A percentile compares a stretch with the other conserved stretches of the same genome.
Evolutionary conservation across 2,888 invertebrate genomes (phyloP).

Genomic region (Cremastobaeus sp.): DNA sequence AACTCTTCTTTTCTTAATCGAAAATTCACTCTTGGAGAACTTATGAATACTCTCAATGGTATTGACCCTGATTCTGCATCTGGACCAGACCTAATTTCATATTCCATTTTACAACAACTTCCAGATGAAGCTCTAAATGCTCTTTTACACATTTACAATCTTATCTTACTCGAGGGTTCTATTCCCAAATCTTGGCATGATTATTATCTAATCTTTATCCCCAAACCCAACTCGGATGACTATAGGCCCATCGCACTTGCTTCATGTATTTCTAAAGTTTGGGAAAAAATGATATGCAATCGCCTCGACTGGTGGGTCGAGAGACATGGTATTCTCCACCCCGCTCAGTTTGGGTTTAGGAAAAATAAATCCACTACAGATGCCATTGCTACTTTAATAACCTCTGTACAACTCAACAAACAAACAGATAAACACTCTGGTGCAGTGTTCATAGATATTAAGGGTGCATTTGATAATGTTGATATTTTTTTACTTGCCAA

Average conservation of each 20-base stretch:
- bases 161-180: neutral
- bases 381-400: neutral
- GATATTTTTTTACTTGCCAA: neutral
- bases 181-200: neutral
- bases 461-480: slow-evolving; percentile 3
- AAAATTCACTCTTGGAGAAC: too few species aligned
- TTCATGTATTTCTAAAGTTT: slow-evolving; percentile 2
- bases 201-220: neutral
- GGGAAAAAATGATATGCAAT: neutral
- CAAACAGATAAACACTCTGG: neutral
- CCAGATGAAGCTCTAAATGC: neutral
- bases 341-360: neutral
- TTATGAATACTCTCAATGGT: too few species aligned
- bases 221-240: slow-evolving; percentile 2
- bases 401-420: neutral
- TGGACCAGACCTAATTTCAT: neutral
- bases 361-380: neutral
- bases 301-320: neutral
- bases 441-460: neutral
- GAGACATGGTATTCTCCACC: neutral
- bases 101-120: neutral
- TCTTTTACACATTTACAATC: neutral
- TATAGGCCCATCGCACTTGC: slow-evolving; percentile 2
- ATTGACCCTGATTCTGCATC: too few species aligned
- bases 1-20: too few species aligned